Base-by-base conservation (phyloP, 53 echinoderm and acorn worm species). In the Apostichopus leukothele region DNA sequence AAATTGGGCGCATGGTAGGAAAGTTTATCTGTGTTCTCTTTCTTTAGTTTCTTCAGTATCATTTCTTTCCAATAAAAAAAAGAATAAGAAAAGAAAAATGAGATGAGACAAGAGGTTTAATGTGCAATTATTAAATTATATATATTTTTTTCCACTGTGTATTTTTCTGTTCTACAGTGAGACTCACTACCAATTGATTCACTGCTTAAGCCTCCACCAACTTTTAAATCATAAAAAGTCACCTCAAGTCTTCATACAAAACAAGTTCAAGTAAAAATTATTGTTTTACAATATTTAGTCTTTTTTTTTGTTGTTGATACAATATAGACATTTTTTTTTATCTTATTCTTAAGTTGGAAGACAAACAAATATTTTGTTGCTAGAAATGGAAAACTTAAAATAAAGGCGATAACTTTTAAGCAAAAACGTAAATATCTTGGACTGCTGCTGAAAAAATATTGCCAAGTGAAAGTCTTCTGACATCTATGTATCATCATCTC, bases 161-260 rank as follows among this genome's bases (percentile, higher is more conserved):
- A 23, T 59, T 81, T 81, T 55, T 23, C 59, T 81, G 81, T 4
- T 81, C 81, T 81, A 81, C 81, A 81, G 81, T 81, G 81, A 81
- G 23, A 25, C 52, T 81, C 60, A 81, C 81, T 59, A 81, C 81
- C 54, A 54, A 59, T 54, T 18, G 21, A 19, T 81, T 54, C 81
- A 81, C 81, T 59, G 81, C 55, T 5, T 59, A 52, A 81, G 81
- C 53, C 81, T 59, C 81, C 81, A 81, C 81, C 81, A 81, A 54
- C 81, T 55, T 51, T 55, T 8, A 18, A 81, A 81, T 77, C 50
- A 22, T 77, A 81, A 78, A 79, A 79, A 81, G 59, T 81, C 81
- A 81, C 81, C 60, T 81, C 81, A 81, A 77, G 81, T 81, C 81
- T 55, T 81, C 9, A 81, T 68, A 71, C 18, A 81, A 57, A 59